Evolutionary conservation across 2,888 invertebrate genomes (phyloP), one percentile per base, ranked within the genome.

Genomic region (Drosophila vallismaia): DNA sequence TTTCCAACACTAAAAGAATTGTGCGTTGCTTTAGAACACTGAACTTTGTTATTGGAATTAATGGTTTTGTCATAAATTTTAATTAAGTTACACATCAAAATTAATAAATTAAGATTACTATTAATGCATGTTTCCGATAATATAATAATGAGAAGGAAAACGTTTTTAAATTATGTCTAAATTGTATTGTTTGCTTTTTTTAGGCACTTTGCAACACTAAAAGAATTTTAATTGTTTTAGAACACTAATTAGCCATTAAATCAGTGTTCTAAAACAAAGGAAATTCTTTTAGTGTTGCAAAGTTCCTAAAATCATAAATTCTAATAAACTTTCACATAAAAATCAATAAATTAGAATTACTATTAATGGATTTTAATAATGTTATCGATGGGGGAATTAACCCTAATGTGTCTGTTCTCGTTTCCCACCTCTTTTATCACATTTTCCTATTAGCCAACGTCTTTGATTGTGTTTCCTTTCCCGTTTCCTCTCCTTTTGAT

Each of bases 311-410:
- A n/a, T 36, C 55, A 48, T 55, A 55, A 36, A 33, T 12, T 10
- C 38, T 12, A 26, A 44, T 64, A 29, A 29, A 19, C 19, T 29
- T 58, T 14, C 38, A 54, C 31, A 31, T 14, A 26, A 64, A 66
- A 66, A 66, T 53, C 64, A 48, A 66, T 66, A 54, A 64, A 64
- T 64, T 63, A 31, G 42, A 48, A 64, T 63, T 64, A 64, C 63
- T 51, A 64, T 63, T 63, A 63, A 64, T 64, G 63, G 63, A 51
- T 28, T 3, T 28, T 28, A 19, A 19, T 19, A 19, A 19, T 36
- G 33, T 24, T 38, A 19, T 45, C 63, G 50, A 63, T 36, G 46
- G 63, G 64, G 38, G 64, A 63, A 64, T 64, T 64, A 64, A 52
- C 63, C 63, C 51, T 64, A 64, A 64, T 63, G 29, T 63, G 64